Percentiles rank a stretch among this genome's conserved stretches.
phyloP scores from a whole-genome alignment of 2,113 vertebrate genomes.

The Butorides virescens region DNA sequence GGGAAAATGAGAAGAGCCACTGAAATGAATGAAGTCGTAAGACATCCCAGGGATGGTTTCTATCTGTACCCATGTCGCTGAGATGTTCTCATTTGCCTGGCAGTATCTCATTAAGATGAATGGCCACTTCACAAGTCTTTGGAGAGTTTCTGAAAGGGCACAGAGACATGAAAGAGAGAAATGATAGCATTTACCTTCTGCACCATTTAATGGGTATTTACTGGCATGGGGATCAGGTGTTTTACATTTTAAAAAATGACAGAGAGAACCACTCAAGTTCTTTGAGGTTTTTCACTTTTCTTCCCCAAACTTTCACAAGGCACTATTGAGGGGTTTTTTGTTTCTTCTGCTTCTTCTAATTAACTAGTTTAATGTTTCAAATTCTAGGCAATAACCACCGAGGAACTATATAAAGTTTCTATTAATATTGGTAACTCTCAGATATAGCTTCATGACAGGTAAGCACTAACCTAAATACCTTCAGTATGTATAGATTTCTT shows the following conservation, averaged over 20 bases:
- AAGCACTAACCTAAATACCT: not conserved
- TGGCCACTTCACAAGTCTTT: not conserved
- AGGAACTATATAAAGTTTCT: not conserved
- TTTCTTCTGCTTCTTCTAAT: not conserved
- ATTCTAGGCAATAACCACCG: not conserved
- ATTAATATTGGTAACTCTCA: not conserved
- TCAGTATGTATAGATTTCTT: not conserved
- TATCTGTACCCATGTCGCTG: not conserved
- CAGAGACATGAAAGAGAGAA: not conserved
- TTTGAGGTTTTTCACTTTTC: not conserved
- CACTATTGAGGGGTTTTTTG: not conserved
- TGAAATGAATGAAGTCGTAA: not conserved
- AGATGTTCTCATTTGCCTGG: not conserved
- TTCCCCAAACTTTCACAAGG: not conserved
- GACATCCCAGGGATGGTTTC: not conserved
- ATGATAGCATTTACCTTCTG: not conserved
- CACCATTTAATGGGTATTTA: not conserved
- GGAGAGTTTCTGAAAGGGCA: slow-evolving; percentile 21
- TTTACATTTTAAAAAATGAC: not conserved
- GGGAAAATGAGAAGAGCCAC: not conserved
- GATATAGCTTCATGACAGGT: not conserved
- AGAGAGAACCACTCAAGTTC: not conserved
- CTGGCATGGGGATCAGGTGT: not conserved
- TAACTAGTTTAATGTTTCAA: not conserved
- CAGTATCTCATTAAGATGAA: slow-evolving; percentile 27